phyloP scores from a whole-genome alignment of 2,113 vertebrate genomes.

The Coryphaenoides rupestris region DNA sequence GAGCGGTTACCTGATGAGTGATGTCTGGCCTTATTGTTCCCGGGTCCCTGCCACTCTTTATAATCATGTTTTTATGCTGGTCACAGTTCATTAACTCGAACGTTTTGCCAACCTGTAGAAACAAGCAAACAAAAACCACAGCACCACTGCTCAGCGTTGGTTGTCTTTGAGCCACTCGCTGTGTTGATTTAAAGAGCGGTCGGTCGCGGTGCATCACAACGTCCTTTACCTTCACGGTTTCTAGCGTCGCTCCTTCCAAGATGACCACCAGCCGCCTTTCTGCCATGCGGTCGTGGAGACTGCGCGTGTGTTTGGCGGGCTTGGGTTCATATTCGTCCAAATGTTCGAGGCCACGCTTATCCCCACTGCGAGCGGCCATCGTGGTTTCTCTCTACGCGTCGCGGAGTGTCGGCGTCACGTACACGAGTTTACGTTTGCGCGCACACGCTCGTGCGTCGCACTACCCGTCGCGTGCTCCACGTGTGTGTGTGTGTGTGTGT shows the following conservation, averaged over 20 bases:
- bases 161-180: neutral
- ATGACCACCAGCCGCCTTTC: slow-evolving; percentile 84
- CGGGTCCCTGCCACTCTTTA: slow-evolving; percentile 88
- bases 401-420: slow-evolving; percentile 48
- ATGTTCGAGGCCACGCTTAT: slow-evolving; percentile 77
- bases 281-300: slow-evolving; percentile 69
- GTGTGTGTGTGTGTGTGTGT: no score
- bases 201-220: no score
- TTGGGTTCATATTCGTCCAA: slow-evolving; percentile 78
- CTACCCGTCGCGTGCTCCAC: no score
- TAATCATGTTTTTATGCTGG: slow-evolving; percentile 85
- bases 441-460: neutral
- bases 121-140: neutral
- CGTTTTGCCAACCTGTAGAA: slow-evolving; percentile 85
- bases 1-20: slow-evolving; percentile 83
- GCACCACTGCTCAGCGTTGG: neutral
- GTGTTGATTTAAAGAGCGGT: neutral
- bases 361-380: slow-evolving; percentile 75
- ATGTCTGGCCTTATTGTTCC: slow-evolving; percentile 89
- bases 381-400: slow-evolving; percentile 39
- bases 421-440: neutral
- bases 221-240: slow-evolving; percentile 87
- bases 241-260: slow-evolving; percentile 89
- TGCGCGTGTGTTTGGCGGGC: slow-evolving; percentile 65
- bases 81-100: slow-evolving; percentile 95